Evolutionary conservation across 2,888 invertebrate species (phyloP).

Genomic region (Drymonia ruficornis): DNA sequence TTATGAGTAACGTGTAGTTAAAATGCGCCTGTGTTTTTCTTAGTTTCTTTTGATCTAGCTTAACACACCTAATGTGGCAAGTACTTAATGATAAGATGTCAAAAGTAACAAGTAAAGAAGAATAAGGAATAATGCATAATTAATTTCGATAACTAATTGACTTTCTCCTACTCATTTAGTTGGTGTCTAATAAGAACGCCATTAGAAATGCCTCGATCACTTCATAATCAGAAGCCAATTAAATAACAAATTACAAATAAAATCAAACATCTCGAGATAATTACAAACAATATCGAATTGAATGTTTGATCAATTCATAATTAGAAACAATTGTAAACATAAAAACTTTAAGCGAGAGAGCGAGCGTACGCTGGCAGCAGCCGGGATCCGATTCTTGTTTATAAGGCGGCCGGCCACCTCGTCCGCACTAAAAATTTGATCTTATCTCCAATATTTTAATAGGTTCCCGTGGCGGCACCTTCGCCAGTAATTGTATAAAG

Average conservation of each 20-base stretch:
- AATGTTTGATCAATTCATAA: slow-evolving; percentile 78
- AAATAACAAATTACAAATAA: slow-evolving; percentile 77
- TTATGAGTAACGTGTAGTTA: too few relatives aligned
- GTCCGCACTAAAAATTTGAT: slow-evolving; percentile 78
- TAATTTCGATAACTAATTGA: background rate
- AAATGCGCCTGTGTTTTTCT: too few relatives aligned
- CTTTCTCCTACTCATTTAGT: slow-evolving; percentile 17
- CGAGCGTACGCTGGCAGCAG: slow-evolving; percentile 64
- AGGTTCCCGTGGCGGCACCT: slow-evolving; percentile 82
- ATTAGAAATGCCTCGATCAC: slow-evolving; percentile 49
- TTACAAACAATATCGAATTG: slow-evolving; percentile 77
- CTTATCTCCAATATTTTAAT: slow-evolving; percentile 83
- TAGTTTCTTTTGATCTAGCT: too few relatives aligned
- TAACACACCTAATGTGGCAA: background rate
- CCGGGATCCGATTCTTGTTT: slow-evolving; percentile 71
- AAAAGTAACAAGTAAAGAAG: slow-evolving; percentile 1
- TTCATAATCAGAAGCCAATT: slow-evolving; percentile 75
- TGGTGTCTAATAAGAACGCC: slow-evolving; percentile 42
- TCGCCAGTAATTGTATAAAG: slow-evolving; percentile 77
- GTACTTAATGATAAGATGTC: background rate
- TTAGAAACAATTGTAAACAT: slow-evolving; percentile 81
- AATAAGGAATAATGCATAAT: background rate
- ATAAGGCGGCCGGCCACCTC: slow-evolving; percentile 74
- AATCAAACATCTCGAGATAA: slow-evolving; percentile 69
- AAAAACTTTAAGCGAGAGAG: slow-evolving; percentile 69